A percentile compares a stretch with the other conserved stretches of the same genome.
phyloP scores from a whole-genome alignment of 2,888 invertebrate species.

The Leucozona laternaria region DNA sequence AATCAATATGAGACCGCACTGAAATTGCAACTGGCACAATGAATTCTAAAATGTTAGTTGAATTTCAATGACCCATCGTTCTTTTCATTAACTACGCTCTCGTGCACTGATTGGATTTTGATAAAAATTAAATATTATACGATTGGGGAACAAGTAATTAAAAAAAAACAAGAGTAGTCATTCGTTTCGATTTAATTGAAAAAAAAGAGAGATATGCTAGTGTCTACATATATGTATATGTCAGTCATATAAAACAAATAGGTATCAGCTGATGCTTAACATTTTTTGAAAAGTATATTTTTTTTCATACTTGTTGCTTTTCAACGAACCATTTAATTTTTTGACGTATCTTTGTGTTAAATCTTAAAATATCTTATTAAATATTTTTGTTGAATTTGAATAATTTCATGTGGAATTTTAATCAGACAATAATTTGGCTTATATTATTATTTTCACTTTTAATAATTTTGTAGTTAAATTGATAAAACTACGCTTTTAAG shows the following conservation, averaged over 20 bases:
- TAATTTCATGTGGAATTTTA: neutral
- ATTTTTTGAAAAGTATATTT: neutral
- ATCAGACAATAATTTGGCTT: too few species aligned
- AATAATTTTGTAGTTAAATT: too few species aligned
- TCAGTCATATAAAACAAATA: neutral
- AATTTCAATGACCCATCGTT: neutral
- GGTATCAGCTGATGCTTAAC: neutral
- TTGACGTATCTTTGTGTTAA: neutral
- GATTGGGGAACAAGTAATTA: constrained; percentile 12
- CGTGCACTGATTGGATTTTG: constrained; percentile 25
- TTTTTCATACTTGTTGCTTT: neutral
- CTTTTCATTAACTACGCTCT: neutral
- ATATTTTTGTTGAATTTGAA: neutral
- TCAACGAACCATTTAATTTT: constrained; percentile 3
- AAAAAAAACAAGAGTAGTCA: neutral
- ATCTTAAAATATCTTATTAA: neutral
- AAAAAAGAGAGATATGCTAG: neutral
- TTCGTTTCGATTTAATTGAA: constrained; percentile 9
- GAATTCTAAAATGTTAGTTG: neutral
- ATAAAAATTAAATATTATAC: constrained; percentile 22
- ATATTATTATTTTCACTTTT: too few species aligned
- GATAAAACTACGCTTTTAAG: too few species aligned
- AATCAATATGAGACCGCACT: neutral
- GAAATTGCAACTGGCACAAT: neutral
- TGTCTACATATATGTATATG: neutral